Conservation (phyloP, 2,797 vertebrate species). For the Helicolenus hilgendorfi region DNA sequence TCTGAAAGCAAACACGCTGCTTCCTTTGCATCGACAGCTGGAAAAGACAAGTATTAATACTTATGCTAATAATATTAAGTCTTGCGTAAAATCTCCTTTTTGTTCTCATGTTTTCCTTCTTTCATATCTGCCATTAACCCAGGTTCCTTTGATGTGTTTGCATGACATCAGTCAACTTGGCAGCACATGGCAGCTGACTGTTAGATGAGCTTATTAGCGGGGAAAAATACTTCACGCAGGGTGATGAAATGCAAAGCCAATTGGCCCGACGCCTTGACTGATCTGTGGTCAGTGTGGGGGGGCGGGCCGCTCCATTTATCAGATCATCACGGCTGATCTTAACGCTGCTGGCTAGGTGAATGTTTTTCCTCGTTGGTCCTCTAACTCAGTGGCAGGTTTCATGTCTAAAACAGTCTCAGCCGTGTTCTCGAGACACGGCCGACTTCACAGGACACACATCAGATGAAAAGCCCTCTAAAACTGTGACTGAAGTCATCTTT, state of each 20-base stretch:
- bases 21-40: not conserved
- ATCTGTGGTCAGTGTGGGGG: constrained; percentile 49
- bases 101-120: constrained; percentile 28
- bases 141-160: constrained; percentile 30
- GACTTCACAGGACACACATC: constrained; percentile 7
- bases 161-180: constrained; percentile 45
- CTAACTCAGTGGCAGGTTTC: constrained; percentile 15
- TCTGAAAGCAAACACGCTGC: not conserved
- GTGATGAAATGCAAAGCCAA: constrained; percentile 56
- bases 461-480: not conserved
- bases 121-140: constrained; percentile 9
- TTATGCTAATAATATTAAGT: not conserved
- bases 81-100: constrained; percentile 21
- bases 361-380: constrained; percentile 32
- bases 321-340: constrained; percentile 60
- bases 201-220: constrained; percentile 47
- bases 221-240: constrained; percentile 34
- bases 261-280: constrained; percentile 37
- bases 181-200: constrained; percentile 47
- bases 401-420: constrained; percentile 1
- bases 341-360: constrained; percentile 35
- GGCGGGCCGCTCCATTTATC: constrained; percentile 37
- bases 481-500: constrained; percentile 32
- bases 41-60: constrained; percentile 4
- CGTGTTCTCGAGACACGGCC: not conserved